Conservation (phyloP, 2,888 invertebrate species). For the Acheta domesticus region DNA sequence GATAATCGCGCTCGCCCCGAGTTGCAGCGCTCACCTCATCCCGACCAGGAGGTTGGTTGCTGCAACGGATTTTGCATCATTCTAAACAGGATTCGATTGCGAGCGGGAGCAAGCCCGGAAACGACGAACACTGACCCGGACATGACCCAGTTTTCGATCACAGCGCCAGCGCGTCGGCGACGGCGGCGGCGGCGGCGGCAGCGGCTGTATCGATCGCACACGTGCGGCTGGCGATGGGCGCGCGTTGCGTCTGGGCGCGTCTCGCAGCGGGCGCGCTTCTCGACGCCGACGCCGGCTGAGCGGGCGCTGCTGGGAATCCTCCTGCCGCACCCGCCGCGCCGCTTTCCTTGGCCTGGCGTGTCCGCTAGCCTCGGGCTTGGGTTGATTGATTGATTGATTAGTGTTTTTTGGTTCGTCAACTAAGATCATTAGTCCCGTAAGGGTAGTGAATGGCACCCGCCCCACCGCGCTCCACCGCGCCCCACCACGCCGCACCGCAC, state of each 20-base stretch:
- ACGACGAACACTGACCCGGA: slow-evolving; percentile 4
- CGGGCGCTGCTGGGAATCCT: not conserved
- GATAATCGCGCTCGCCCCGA: too few relatives aligned
- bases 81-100: too few relatives aligned
- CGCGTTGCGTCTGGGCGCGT: not conserved
- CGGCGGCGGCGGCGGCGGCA: not conserved
- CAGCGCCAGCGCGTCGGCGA: not conserved
- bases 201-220: not conserved
- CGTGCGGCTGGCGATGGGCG: not conserved
- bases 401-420: too few relatives aligned
- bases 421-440: too few relatives aligned
- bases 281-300: not conserved
- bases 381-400: too few relatives aligned
- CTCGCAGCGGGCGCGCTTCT: not conserved
- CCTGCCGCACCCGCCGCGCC: not conserved
- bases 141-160: slow-evolving; percentile 18
- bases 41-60: too few relatives aligned
- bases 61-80: too few relatives aligned
- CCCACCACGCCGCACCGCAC: too few relatives aligned
- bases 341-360: not conserved
- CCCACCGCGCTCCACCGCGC: too few relatives aligned
- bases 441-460: too few relatives aligned
- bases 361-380: not conserved
- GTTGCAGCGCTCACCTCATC: too few relatives aligned
- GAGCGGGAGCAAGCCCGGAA: too few relatives aligned